A percentile compares a stretch with the other conserved stretches of the same genome.
These are phyloP conservation scores for Drosophila varians DNA, from an alignment of 1,140 invertebrate genomes.

Conservation along the genomic window DNA sequence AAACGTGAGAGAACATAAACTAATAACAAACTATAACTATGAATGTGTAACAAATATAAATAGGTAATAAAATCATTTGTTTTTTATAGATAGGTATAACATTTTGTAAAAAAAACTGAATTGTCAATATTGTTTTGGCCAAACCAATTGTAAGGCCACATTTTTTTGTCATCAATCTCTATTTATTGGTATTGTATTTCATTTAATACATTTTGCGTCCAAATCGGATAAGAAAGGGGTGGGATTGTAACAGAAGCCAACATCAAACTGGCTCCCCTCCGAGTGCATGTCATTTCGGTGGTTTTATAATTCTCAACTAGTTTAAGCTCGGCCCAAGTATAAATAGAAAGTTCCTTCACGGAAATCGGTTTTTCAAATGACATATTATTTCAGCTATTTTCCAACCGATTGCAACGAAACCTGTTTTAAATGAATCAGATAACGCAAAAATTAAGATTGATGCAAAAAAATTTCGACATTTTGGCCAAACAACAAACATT, in stretches of 20 bases:
- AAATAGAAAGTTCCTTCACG: background rate
- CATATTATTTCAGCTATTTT: background rate
- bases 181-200: too few relatives aligned
- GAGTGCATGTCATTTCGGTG: background rate
- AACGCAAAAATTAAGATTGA: background rate
- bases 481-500: background rate
- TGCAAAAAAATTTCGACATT: background rate
- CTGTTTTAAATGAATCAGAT: background rate
- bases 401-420: background rate
- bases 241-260: too few relatives aligned
- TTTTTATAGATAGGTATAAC: slow-evolving; percentile 31
- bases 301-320: background rate
- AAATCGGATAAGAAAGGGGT: too few relatives aligned
- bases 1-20: slow-evolving; percentile 19
- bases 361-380: background rate
- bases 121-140: too few relatives aligned
- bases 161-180: too few relatives aligned
- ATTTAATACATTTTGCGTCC: too few relatives aligned
- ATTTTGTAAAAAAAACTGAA: too few relatives aligned
- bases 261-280: too few relatives aligned
- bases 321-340: background rate
- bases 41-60: slow-evolving; percentile 13
- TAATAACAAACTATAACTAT: slow-evolving; percentile 16
- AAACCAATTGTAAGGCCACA: too few relatives aligned
- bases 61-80: slow-evolving; percentile 48